A percentile compares a stretch with the other conserved stretches of the same genome.
These are phyloP conservation scores for Pseudopodoces humilis DNA, from an alignment of 2,113 vertebrate species.

Conservation along the genomic window DNA sequence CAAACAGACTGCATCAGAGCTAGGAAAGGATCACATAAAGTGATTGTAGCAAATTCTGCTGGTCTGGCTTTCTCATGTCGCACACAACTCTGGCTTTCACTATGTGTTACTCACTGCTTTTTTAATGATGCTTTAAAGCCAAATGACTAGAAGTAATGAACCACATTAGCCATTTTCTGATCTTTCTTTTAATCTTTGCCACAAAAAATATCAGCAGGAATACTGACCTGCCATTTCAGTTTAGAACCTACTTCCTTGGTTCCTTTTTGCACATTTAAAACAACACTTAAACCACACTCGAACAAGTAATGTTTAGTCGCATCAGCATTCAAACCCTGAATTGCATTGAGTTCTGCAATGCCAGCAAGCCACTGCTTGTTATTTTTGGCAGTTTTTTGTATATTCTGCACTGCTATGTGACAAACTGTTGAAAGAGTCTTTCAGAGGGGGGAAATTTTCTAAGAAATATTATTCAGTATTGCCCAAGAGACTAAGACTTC, in stretches of 20 bases:
- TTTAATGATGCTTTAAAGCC: conserved; percentile 50
- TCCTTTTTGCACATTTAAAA: background rate
- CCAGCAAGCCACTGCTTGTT: background rate
- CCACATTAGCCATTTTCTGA: background rate
- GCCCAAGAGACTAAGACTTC: background rate
- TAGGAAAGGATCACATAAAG: background rate
- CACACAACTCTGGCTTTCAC: background rate
- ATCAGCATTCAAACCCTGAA: conserved; percentile 9
- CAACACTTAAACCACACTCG: background rate
- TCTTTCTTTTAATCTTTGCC: conserved; percentile 21
- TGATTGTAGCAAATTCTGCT: conserved; percentile 28
- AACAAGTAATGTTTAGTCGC: background rate
- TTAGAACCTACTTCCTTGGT: background rate
- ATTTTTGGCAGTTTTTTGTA: background rate
- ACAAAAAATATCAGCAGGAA: conserved; percentile 17
- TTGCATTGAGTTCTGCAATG: background rate
- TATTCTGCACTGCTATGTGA: background rate
- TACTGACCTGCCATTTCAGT: background rate
- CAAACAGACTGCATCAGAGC: background rate
- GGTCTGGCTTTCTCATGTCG: background rate
- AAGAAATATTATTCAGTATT: background rate
- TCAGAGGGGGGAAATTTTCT: background rate
- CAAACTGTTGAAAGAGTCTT: background rate
- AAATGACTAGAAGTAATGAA: conserved; percentile 57
- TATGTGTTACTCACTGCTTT: background rate